Base-by-base conservation (phyloP, 2,797 vertebrate genomes). In the Gadopsis bispinosus region DNA sequence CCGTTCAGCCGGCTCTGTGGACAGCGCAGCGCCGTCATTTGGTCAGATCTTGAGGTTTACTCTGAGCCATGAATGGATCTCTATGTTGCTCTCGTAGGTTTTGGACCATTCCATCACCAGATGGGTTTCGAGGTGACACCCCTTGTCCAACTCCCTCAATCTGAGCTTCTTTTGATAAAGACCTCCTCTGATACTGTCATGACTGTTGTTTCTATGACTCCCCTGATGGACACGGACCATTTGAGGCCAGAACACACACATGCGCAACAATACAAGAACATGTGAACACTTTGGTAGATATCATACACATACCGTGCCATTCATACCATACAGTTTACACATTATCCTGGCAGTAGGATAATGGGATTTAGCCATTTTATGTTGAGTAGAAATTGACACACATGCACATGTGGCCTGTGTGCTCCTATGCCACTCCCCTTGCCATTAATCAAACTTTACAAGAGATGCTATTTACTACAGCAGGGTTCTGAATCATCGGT, bases 11-110 rank as follows among this genome's bases (percentile, higher is more conserved):
- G 29, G 59, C 73, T 76, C 71, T 83, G 87, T 83, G 85, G 88
- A 91, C 84, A 73, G 75, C 68, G 20, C 77, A 73, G 43, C 75
- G 31, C 79, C 83, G 81, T 88, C 87, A 85, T 89, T 85, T 63
- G 86, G 88, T 89, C 71, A 76, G 79, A 82, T 72, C 73, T 75
- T 31, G 60, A 88, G 82, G 84, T 92, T 88, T 87, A 72, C 71
- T 83, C 81, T 74, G 73, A 89, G 87, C 84, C 66, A 83, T 91
- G 91, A 94, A 93, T 92, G 87, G 88, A 89, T 90, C 80, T 73
- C 81, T 85, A 79, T 91, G 90, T 91, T 91, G 88, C 88, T 87
- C 84, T 82, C 65, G 11, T 66, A 43, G 76, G 50, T 78, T 89
- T 86, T 87, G 69, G 79, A 86, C 55, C 71, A n/a, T 90, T 91